Evolutionary conservation across 2,888 invertebrate genomes (phyloP), one percentile per base, ranked within the genome.

Genomic region (Serrognathus titanus): DNA sequence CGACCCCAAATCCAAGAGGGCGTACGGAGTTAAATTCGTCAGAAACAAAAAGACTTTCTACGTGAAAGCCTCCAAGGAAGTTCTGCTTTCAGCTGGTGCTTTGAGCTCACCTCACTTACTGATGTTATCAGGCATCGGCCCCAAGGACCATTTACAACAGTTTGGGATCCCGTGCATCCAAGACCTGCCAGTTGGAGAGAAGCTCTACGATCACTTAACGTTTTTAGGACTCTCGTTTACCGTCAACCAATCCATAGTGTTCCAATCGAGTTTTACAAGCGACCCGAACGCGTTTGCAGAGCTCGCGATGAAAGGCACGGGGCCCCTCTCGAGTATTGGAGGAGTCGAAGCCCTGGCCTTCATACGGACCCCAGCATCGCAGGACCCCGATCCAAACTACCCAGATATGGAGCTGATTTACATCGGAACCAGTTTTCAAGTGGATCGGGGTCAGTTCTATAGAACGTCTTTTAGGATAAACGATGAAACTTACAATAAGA

Each of bases 61-160:
- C 1, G 84, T 85, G 0, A 76, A 73, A 46, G 90, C 88, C 0
- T 82, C 81, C 2, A 90, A 88, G 71, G 94, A 94, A 78, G 87
- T 97, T 0, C 89, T 96, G 52, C 69, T 96, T 11, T 88, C 90
- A 10, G 92, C 92, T 1, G 96, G 96, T 0, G 84, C 94, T 1
- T 88, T 97, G 61, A 92, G 91, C 68, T 90, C 93, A 0, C 94
- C 96, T 0, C 95, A 97, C 74, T 73, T 97, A 2, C 81, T 97
- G 8, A 92, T 96, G 91, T 75, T 97, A 4, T 93, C 93, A 5
- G 94, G 94, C 1, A 74, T 88, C 9, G 88, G 88, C 0, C 88
- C 88, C 1, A 80, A 74, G 64, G 74, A 81, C 2, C 85, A 88
- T 62, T 71, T 88, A 48, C 69, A 82, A 59, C 77, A 83, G 52